phyloP scores from a whole-genome alignment of 2,113 vertebrate species.

The Spermophilus dauricus region DNA sequence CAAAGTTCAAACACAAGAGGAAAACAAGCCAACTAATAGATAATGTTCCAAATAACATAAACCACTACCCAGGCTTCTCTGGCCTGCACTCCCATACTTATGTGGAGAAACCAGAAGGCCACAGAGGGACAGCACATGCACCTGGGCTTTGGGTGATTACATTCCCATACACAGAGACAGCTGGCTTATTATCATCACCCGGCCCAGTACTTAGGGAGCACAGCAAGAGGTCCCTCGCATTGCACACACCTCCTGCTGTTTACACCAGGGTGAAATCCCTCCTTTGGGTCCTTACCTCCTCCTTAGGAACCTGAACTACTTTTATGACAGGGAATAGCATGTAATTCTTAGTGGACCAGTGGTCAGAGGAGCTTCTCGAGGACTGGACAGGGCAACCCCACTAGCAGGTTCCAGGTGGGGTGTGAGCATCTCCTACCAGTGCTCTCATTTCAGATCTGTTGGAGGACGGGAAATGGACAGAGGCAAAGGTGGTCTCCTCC shows the following conservation, averaged over 20 bases:
- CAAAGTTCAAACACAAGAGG: background rate
- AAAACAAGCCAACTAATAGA: background rate
- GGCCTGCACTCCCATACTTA: accelerated
- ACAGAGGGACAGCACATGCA: accelerated
- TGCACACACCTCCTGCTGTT: accelerated
- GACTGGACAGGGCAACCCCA: no score
- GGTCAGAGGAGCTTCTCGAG: background rate
- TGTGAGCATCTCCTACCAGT: background rate
- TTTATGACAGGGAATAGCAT: background rate
- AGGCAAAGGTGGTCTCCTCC: background rate
- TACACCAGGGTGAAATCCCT: background rate
- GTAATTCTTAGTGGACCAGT: background rate
- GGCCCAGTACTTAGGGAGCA: background rate
- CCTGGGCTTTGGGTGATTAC: accelerated
- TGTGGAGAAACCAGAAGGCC: accelerated
- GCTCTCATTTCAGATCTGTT: accelerated
- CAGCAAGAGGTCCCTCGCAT: accelerated
- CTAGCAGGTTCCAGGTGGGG: no score
- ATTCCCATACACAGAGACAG: background rate
- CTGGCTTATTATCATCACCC: accelerated
- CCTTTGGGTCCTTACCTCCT: background rate
- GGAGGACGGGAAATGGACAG: background rate
- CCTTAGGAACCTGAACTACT: background rate
- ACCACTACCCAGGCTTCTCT: background rate
- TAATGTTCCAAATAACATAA: background rate